Evolutionary conservation across 1,140 invertebrate genomes (phyloP), one percentile per base, ranked within the genome.

Genomic region (Bombus polaris): DNA sequence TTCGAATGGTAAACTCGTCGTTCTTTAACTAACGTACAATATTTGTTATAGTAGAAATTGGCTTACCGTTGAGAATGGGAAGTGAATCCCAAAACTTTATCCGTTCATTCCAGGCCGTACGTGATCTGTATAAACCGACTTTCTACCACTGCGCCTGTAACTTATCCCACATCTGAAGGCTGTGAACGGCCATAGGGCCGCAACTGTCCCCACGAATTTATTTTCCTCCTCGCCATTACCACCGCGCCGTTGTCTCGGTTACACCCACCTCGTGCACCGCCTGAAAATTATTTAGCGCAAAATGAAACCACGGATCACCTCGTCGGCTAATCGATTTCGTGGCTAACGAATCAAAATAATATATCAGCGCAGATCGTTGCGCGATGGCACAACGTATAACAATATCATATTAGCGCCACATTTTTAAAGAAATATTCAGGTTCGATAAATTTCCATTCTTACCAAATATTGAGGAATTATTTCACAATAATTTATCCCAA

Each of bases 11-110:
- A 18, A 73, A 66, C 32, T 65, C 35, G 5, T 44, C 70, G 22
- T 2, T 15, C 18, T 78, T 35, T 73, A 68, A 66, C 87, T 66
- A 79, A 85, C 76, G 86, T 76, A 71, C 74, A 65, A 86, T 89
- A 89, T 89, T 89, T 89, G 88, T 83, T 87, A 83, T 53, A 66
- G 57, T n/a, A 79, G 83, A 83, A 89, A 89, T 89, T 89, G 75
- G 76, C 75, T 87, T 66, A 42, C 32, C 18, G 22, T 59, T 18
- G 37, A 72, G 84, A 59, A 79, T 81, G 79, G 59, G 86, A 86
- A 83, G 75, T 83, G 85, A 89, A 89, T 89, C 74, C 65, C 65
- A 78, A 89, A 90, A 87, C 88, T 90, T 89, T 70, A 66, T 76
- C 89, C 89, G 62, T 66, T 68, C 77, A 79, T 86, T 83, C 37